These are phyloP conservation scores for Intellagama lesueurii DNA, from an alignment of 2,797 vertebrate species.

Conservation along the genomic window DNA sequence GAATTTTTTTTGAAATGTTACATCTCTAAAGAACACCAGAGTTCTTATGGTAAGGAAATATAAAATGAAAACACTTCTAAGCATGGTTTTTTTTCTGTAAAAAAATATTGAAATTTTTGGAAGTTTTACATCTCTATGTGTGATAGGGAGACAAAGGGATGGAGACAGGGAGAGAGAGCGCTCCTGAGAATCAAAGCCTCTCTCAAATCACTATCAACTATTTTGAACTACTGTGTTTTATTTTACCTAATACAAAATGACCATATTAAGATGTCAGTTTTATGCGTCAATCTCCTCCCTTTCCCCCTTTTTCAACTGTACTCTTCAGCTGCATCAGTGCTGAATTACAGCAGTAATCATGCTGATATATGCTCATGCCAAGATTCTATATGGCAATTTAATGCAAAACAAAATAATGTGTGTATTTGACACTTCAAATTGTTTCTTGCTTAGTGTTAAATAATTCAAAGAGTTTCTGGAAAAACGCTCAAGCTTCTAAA, in stretches of 20 bases:
- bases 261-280: neutral
- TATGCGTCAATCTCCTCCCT: neutral
- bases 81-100: no score
- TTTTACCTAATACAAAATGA: neutral
- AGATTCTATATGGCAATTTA: neutral
- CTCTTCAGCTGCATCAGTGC: neutral
- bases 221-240: neutral
- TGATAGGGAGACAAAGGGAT: neutral
- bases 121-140: no score
- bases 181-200: neutral
- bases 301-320: neutral
- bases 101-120: no score
- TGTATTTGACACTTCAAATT: constrained; percentile 22
- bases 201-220: neutral
- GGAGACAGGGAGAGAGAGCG: neutral
- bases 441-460: accelerated
- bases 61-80: no score
- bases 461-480: neutral
- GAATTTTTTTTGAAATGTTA: no score
- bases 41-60: no score
- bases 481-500: neutral
- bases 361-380: neutral
- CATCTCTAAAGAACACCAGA: no score
- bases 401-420: constrained; percentile 10
- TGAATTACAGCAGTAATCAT: neutral